Conservation (phyloP, 35 echinoderm and acorn worm genomes). For the Hemicentrotus pulcherrimus region DNA sequence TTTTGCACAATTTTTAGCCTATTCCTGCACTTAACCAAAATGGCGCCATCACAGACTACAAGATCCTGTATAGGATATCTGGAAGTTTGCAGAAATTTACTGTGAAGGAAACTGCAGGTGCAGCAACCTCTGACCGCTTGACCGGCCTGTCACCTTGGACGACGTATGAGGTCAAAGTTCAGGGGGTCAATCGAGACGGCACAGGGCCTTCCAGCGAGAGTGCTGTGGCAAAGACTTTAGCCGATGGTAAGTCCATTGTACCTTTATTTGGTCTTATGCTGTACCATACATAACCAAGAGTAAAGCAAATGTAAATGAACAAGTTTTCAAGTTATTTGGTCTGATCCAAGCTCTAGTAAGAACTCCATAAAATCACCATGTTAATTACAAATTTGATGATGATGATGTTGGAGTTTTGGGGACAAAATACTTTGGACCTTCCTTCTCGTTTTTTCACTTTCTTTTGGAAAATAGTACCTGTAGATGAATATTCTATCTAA, state of each 20-base stretch:
- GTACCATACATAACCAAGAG: too few relatives aligned
- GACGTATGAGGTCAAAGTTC: constrained; percentile 59
- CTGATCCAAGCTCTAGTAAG: too few relatives aligned
- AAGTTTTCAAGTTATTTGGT: too few relatives aligned
- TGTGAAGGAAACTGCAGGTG: not conserved
- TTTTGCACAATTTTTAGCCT: constrained; percentile 34
- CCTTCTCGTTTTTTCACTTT: too few relatives aligned
- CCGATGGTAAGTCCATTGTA: constrained; percentile 43
- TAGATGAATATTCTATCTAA: too few relatives aligned
- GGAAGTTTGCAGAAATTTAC: not conserved
- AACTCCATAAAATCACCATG: too few relatives aligned
- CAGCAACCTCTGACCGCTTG: not conserved
- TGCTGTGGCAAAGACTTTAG: constrained; percentile 43
- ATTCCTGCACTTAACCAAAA: constrained; percentile 62
- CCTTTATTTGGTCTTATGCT: not conserved
- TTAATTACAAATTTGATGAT: too few relatives aligned
- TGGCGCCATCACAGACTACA: constrained; percentile 67
- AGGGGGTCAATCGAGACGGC: constrained; percentile 60
- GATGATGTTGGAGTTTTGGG: too few relatives aligned
- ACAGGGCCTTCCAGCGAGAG: constrained; percentile 37
- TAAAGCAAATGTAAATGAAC: too few relatives aligned
- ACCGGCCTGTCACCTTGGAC: constrained; percentile 59
- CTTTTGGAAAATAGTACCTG: not conserved
- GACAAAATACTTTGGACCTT: too few relatives aligned
- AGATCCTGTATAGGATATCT: constrained; percentile 48